Evolutionary conservation across 2,888 invertebrate species (phyloP), one percentile per base, ranked within the genome.

Genomic region (Eulithis prunata): DNA sequence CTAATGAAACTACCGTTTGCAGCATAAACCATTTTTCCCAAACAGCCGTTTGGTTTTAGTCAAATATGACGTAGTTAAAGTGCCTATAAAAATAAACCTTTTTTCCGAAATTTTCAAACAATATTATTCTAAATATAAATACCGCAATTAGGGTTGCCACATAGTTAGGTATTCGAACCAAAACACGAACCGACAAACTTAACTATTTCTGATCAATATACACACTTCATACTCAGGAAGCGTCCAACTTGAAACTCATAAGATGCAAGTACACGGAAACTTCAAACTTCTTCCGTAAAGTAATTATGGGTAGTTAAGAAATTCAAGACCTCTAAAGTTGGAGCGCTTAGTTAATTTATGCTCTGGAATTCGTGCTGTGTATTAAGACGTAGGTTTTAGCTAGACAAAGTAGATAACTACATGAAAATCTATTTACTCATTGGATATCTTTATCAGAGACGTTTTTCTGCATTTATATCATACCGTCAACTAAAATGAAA

Each of bases 261-360:
- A 75, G 74, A 74, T 75, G 74, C 76, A 73, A 71, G 72, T 72
- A 73, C 73, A 71, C 68, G 72, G 75, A 73, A 75, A 73, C 71
- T 73, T 71, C 21, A 13, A 83, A 86, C 78, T 84, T 83, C 76
- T 76, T 78, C 78, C 75, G 74, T 79, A 77, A 84, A 84, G 82
- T 84, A 85, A 87, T 88, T 88, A 87, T 71, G 71, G 74, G 69
- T 76, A 84, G 85, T 87, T 86, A 84, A 83, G 83, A 81, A 85
- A 84, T 84, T 84, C 81, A 78, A 82, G 74, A 76, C 73, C 71
- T 66, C 64, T 62, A 59, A 71, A 74, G 62, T 81, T 81, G 76
- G 73, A 72, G 79, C 80, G 81, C 83, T 86, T 84, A 82, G 79
- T 75, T 74, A 84, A 83, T 81, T 83, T 82, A 78, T 79, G 64